Evolutionary conservation across 2,888 invertebrate genomes (phyloP).

Genomic region (Adela reaumurella): DNA sequence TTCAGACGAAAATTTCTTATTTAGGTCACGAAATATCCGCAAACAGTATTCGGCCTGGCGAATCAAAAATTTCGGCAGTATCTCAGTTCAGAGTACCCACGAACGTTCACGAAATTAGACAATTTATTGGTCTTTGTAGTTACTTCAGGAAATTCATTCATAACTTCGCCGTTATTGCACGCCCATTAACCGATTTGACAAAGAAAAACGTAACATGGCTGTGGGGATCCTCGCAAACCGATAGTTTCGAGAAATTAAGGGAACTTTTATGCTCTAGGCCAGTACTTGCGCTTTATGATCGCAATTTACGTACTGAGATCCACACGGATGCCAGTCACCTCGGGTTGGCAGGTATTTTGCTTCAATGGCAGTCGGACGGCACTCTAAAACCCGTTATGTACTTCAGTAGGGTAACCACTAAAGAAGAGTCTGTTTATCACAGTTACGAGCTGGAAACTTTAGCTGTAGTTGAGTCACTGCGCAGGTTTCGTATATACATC

Average conservation of each 20-base stretch:
- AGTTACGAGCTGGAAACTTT: slow-evolving; percentile 24
- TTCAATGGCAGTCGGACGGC: slow-evolving; percentile 14
- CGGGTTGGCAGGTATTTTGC: slow-evolving; percentile 15
- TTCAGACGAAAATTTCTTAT: slow-evolving; percentile 12
- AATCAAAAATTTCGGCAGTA: slow-evolving; percentile 4
- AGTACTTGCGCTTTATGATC: slow-evolving; percentile 16
- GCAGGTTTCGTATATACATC: slow-evolving; percentile 13
- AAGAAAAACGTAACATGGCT: slow-evolving; percentile 13
- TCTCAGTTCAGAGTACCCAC: slow-evolving; percentile 13
- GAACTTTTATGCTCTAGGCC: slow-evolving; percentile 1
- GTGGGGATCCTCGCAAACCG: slow-evolving; percentile 1
- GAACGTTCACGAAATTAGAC: slow-evolving; percentile 15
- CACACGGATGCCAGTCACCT: slow-evolving; percentile 15
- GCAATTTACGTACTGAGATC: slow-evolving; percentile 13
- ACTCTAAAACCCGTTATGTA: slow-evolving; percentile 17
- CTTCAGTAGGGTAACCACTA: slow-evolving; percentile 18
- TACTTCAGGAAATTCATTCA: slow-evolving; percentile 18
- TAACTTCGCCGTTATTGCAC: slow-evolving; percentile 15
- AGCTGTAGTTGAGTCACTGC: slow-evolving; percentile 17
- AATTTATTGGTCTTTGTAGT: slow-evolving; percentile 16
- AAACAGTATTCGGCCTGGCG: slow-evolving; percentile 12
- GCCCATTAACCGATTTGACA: slow-evolving; percentile 14
- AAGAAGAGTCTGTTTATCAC: slow-evolving; percentile 17
- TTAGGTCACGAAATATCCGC: slow-evolving; percentile 15
- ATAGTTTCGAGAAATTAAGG: neutral